Base-by-base conservation (phyloP, 1,140 invertebrate genomes). In the Mercenaria mercenaria region DNA sequence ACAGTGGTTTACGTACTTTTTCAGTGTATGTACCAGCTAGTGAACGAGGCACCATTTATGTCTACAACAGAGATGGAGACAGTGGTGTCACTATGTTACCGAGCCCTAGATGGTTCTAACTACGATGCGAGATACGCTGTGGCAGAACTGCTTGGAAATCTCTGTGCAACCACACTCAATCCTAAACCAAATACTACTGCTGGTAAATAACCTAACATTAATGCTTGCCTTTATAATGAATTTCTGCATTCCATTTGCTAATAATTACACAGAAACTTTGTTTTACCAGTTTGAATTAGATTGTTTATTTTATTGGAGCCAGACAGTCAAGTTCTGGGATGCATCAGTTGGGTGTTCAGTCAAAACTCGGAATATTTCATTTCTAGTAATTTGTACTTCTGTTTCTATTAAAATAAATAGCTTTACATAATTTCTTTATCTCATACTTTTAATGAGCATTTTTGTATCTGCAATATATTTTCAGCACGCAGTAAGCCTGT, bases 81-180 rank as follows among this genome's bases (percentile, higher is more conserved):
- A 92, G 96, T 99, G 69, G 97, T 98, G 11, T 98, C 98, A 11
- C 95, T 99, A 10, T 99, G 98, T 95, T 98, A 99, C 93, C 97
- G 99, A 88, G 97, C 98, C 61, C 98, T 99, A 90, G 99, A 99
- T 95, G 98, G 98, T 3, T 99, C 98, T 10, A 99, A 98, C 96
- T 99, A 99, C 96, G 98, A 99, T 96, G 98, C 99, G 2, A 96
- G 99, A 93, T 98, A 98, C 96, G 97, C 98, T 2, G 98, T 99
- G 61, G 98, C 99, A 6, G 98, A 98, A 95, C 96, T 99, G 20
- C 96, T 99, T 23, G 99, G 99, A 43, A 96, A 97, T 59, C 95
- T 99, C 0, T 97, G 98, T 88, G 98, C 98, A 15, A 97, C 97
- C 91, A 99, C 99, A 0, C 98, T 98, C 95, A 94, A 93, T 80